Percentiles rank a stretch among this genome's conserved stretches.
Conservation (phyloP, 2,888 invertebrate species). For the Meiosimyza decipiens region DNA sequence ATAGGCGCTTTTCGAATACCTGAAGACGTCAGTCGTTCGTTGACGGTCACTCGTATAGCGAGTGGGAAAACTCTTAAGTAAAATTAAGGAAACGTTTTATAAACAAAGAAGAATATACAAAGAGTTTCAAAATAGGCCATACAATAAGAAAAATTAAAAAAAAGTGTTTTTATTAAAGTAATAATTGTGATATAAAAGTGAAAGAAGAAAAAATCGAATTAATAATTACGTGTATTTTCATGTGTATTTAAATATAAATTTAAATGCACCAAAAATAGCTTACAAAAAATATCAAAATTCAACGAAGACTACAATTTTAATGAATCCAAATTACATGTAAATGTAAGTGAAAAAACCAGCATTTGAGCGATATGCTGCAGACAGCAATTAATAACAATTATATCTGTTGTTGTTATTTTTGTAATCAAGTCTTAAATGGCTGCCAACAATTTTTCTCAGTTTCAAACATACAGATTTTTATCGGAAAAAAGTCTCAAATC, state of each 20-base stretch:
- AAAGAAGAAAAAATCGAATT: neutral
- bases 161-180: neutral
- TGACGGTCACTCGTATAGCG: conserved; percentile 27
- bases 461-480: no score
- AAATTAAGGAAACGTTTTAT: no score
- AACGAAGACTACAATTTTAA: no score
- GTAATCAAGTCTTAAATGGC: no score
- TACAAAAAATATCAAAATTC: neutral
- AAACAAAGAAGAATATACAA: no score
- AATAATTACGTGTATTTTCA: neutral
- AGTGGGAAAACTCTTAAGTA: neutral
- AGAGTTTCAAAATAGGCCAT: no score
- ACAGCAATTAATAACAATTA: neutral
- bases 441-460: no score
- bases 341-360: conserved; percentile 2
- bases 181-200: conserved; percentile 1
- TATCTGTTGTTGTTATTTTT: no score
- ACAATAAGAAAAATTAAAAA: neutral
- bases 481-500: no score
- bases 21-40: conserved; percentile 36
- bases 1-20: conserved; percentile 26
- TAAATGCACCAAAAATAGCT: no score
- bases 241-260: neutral
- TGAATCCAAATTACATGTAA: neutral
- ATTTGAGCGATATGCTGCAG: neutral